Conservation (phyloP, 2,113 vertebrate genomes). For the Odobenus rosmarus region DNA sequence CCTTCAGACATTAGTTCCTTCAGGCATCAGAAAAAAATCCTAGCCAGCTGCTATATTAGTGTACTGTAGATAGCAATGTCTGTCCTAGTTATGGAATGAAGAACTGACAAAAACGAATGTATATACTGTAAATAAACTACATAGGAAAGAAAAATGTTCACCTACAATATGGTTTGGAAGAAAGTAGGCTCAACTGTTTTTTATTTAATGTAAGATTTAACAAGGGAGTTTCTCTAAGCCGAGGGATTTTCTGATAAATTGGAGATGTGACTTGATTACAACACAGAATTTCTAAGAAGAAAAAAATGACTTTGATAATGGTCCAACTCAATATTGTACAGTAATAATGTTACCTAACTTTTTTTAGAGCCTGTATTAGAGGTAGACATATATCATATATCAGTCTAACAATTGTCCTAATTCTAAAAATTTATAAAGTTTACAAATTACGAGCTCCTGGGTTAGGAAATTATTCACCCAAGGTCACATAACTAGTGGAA, state of each 20-base stretch:
- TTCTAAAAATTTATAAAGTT: neutral
- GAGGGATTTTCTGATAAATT: neutral
- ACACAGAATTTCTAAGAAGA: neutral
- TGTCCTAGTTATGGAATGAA: neutral
- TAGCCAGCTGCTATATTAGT: neutral
- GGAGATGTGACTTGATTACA: neutral
- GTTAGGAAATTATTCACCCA: neutral
- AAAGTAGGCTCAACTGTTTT: neutral
- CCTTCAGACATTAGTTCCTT: conserved; percentile 40
- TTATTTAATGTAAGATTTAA: neutral
- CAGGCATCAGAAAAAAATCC: neutral
- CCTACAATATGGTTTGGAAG: neutral
- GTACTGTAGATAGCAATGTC: neutral
- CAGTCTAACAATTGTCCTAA: neutral
- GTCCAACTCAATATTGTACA: neutral
- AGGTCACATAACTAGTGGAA: neutral
- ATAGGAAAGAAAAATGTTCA: neutral
- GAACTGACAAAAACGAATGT: neutral
- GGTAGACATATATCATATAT: neutral
- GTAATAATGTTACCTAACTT: neutral
- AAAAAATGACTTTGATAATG: neutral
- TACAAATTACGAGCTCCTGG: neutral
- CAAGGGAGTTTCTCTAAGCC: neutral
- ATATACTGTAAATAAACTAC: neutral
- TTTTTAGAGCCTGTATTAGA: neutral